Conservation (phyloP, 2,888 invertebrate species). For the Hyppa rectilinea region DNA sequence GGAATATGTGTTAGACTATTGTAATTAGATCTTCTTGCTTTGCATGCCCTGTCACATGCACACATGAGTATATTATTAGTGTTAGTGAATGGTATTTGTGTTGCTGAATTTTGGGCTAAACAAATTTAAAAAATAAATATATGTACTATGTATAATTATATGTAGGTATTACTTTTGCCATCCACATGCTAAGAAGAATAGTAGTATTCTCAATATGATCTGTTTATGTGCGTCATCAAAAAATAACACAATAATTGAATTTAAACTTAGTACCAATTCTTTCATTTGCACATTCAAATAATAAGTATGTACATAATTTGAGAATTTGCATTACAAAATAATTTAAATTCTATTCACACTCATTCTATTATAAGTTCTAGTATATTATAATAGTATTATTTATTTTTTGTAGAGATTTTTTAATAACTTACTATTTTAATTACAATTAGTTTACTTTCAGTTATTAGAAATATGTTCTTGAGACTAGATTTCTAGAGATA, state of each 20-base stretch:
- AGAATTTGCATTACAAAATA: conserved; percentile 26
- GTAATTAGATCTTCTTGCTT: too few relatives aligned
- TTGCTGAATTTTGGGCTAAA: too few relatives aligned
- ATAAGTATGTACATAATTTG: not conserved
- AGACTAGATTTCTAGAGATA: not conserved
- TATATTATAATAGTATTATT: not conserved
- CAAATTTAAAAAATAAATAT: too few relatives aligned
- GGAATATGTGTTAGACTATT: too few relatives aligned
- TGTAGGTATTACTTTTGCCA: too few relatives aligned
- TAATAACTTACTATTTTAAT: not conserved
- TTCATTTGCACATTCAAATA: not conserved
- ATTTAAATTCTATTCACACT: not conserved
- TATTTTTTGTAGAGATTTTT: not conserved
- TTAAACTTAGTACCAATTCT: not conserved
- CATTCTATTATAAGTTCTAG: too few relatives aligned
- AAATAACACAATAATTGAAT: conserved; percentile 10
- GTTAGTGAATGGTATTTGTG: too few relatives aligned
- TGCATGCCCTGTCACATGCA: too few relatives aligned
- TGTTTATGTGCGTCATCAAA: not conserved
- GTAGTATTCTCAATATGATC: too few relatives aligned
- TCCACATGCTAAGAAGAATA: too few relatives aligned
- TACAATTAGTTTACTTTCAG: not conserved
- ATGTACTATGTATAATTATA: too few relatives aligned
- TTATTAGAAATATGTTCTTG: not conserved
- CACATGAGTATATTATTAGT: too few relatives aligned